These are phyloP conservation scores for Platyscelio sp. DNA, from an alignment of 2,888 invertebrate species.

Conservation along the genomic window DNA sequence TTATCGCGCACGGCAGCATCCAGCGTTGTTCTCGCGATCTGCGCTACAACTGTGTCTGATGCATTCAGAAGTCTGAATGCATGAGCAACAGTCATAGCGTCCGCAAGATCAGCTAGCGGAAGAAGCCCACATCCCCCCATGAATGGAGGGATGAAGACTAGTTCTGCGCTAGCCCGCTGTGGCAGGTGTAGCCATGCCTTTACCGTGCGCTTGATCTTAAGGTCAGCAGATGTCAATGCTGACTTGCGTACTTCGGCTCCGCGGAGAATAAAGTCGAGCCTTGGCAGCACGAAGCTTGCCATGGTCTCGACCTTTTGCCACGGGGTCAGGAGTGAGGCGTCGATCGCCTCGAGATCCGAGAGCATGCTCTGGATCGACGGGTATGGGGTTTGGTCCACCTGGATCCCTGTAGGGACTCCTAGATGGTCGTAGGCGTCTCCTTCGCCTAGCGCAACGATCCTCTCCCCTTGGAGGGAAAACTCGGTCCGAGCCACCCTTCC, in stretches of 20 bases:
- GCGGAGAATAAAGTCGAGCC: conserved; percentile 75
- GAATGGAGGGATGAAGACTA: conserved; percentile 71
- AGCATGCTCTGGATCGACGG: conserved; percentile 38
- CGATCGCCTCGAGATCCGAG: conserved; percentile 26
- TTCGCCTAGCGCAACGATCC: too few species aligned
- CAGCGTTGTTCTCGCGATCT: conserved; percentile 70
- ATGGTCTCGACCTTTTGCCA: conserved; percentile 71
- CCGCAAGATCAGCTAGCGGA: conserved; percentile 77
- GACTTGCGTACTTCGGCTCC: conserved; percentile 74
- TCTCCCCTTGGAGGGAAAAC: not conserved
- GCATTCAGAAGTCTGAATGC: conserved; percentile 77
- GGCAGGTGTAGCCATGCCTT: conserved; percentile 79
- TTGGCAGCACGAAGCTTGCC: conserved; percentile 69
- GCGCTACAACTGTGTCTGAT: conserved; percentile 66
- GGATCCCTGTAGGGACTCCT: conserved; percentile 50
- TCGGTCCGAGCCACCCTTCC: not conserved
- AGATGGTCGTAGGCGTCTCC: not conserved
- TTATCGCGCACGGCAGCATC: conserved; percentile 60
- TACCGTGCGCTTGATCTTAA: conserved; percentile 63
- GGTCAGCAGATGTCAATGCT: conserved; percentile 72
- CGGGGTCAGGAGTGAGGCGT: conserved; percentile 63
- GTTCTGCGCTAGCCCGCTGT: conserved; percentile 78
- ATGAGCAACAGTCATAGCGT: conserved; percentile 76
- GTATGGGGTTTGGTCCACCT: conserved; percentile 59
- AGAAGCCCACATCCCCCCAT: conserved; percentile 77